phyloP scores from a whole-genome alignment of 2,888 invertebrate genomes.

The Subacronicta megacephala region DNA sequence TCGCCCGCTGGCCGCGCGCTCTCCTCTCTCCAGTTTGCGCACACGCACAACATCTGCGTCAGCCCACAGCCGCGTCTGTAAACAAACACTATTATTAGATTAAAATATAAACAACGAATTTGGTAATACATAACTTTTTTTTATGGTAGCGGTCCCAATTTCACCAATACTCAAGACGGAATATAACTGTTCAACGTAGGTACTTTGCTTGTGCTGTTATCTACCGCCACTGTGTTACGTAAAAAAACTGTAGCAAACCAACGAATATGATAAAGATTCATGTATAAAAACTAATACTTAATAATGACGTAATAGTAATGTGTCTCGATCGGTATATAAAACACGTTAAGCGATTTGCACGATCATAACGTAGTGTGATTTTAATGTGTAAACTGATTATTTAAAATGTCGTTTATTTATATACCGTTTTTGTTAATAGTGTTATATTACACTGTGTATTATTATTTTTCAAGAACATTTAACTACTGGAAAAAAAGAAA shows the following conservation, averaged over 20 bases:
- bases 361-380: constrained; percentile 2
- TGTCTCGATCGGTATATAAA: constrained; percentile 22
- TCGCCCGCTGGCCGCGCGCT: constrained; percentile 84
- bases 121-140: no score
- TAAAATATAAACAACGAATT: no score
- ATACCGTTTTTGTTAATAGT: constrained; percentile 27
- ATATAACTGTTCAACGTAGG: no score
- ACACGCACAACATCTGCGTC: constrained; percentile 84
- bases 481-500: constrained; percentile 70
- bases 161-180: no score
- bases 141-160: no score
- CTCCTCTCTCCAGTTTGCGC: constrained; percentile 76
- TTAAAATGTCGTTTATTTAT: constrained; percentile 34
- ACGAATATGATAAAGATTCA: neutral
- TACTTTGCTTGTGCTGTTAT: no score
- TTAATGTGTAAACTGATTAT: neutral
- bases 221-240: no score
- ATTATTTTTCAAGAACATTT: constrained; percentile 67
- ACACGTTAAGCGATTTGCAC: neutral
- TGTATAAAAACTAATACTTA: constrained; percentile 1
- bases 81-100: constrained; percentile 16
- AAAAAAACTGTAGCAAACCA: no score
- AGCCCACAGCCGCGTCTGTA: constrained; percentile 70
- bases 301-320: neutral
- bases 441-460: constrained; percentile 49